Conservation (phyloP, 2,797 vertebrate genomes). For the Pyrocephalus nanus region DNA sequence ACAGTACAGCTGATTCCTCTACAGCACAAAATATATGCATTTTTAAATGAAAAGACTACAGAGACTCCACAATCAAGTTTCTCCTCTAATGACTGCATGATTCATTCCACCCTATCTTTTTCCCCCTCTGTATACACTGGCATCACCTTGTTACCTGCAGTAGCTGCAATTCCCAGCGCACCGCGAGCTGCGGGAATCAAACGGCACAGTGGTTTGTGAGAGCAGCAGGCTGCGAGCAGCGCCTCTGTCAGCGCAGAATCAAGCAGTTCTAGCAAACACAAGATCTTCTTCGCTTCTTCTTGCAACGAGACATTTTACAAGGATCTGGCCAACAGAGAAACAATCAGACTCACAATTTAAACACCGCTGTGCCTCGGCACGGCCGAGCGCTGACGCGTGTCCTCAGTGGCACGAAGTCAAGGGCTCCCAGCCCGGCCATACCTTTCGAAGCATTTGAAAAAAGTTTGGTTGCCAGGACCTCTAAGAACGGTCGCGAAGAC, state of each 20-base stretch:
- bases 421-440: not conserved
- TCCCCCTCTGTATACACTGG: not conserved
- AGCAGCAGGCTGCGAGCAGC: slow-evolving; percentile 42
- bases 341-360: not conserved
- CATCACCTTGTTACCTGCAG: slow-evolving; percentile 33
- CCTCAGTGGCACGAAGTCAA: not conserved
- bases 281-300: slow-evolving; percentile 26
- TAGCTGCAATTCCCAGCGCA: not conserved
- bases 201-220: not conserved
- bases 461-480: slow-evolving; percentile 41
- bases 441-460: not conserved
- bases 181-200: not conserved
- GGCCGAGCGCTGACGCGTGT: not conserved
- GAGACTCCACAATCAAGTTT: slow-evolving; percentile 16
- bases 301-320: not conserved
- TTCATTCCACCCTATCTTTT: not conserved
- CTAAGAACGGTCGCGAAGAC: not conserved
- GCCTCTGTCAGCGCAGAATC: not conserved
- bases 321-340: not conserved
- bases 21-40: not conserved
- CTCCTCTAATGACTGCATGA: not conserved
- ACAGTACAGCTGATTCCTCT: not conserved
- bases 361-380: not conserved
- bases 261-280: not conserved
- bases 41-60: not conserved